Evolutionary conservation across 1,140 invertebrate genomes (phyloP), one percentile per base, ranked within the genome.

Genomic region (Zaprionus ghesquierei): DNA sequence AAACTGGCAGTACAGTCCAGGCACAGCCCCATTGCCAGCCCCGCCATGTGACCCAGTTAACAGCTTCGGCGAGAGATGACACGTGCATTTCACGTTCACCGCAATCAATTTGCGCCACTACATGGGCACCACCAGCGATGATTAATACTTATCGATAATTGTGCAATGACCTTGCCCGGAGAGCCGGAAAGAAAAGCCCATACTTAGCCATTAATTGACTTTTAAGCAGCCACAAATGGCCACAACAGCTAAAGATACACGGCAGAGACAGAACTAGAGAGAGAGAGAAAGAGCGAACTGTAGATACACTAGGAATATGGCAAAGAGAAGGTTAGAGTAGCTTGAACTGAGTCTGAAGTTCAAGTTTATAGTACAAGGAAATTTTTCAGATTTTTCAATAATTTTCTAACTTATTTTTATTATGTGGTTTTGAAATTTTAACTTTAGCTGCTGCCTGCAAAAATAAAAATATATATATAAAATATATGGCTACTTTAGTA

Each of bases 171-270:
- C 75, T 78, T 78, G 75, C 53, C 54, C 49, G 51, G n/a, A 56
- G 61, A 75, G 62, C 75, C 75, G 75, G 75, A 77, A 77, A 69
- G 72, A 77, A 73, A 77, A 60, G 54, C 54, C 58, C 62, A 74
- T 68, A 69, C 29, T 56, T 54, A 49, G 27, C 13, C 61, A 78
- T 86, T 86, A 86, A 86, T 86, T 86, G 76, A 64, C 75, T 75
- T 86, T 81, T 78, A 75, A 86, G 75, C 81, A 75, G 64, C 69
- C 29, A 64, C 73, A 80, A 72, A 75, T 63, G 20, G 66, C 44
- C 58, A 20, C 58, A n/a, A 69, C 41, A 62, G 41, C 49, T 33
- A 61, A 61, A 62, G 8, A 54, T 60, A 58, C 20, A 50, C 18
- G 22, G 27, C 46, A 50, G 12, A 61, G 18, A 5, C 10, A 12